Conservation (phyloP, 2,113 vertebrate genomes). For the Theristicus caerulescens region DNA sequence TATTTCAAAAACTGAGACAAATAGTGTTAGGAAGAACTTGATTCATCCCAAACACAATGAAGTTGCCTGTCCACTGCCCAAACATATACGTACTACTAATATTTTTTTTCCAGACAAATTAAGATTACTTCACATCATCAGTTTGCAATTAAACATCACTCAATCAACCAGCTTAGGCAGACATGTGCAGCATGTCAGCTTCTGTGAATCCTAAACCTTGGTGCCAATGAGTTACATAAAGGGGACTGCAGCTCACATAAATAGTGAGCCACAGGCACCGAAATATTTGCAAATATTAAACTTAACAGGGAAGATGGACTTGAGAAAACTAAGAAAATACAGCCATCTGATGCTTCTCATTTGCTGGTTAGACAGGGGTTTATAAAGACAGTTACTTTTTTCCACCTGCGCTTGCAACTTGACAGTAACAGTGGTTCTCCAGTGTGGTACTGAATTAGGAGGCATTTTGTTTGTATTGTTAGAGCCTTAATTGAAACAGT, state of each 20-base stretch:
- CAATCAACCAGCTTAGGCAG: neutral
- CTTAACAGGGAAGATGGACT: neutral
- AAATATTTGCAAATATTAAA: neutral
- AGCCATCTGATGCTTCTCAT: neutral
- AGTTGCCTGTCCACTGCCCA: neutral
- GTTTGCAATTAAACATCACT: neutral
- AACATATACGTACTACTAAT: neutral
- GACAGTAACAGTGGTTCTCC: slow-evolving; percentile 30
- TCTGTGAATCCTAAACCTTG: neutral
- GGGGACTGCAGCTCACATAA: neutral
- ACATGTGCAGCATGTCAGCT: neutral
- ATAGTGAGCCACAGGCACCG: neutral
- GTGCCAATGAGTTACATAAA: neutral
- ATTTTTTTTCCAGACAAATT: neutral
- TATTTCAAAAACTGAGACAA: neutral
- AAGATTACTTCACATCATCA: neutral
- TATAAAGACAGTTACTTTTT: neutral
- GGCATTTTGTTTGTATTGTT: slow-evolving; percentile 71
- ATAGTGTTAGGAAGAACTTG: neutral
- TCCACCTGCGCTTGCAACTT: slow-evolving; percentile 32
- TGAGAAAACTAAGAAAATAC: neutral
- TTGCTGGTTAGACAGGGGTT: neutral
- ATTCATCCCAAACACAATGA: neutral
- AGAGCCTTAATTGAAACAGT: slow-evolving; percentile 68
- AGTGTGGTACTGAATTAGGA: slow-evolving; percentile 60